Base-by-base conservation (phyloP, 2,888 invertebrate genomes). In the Drosophila paramelanica region DNA sequence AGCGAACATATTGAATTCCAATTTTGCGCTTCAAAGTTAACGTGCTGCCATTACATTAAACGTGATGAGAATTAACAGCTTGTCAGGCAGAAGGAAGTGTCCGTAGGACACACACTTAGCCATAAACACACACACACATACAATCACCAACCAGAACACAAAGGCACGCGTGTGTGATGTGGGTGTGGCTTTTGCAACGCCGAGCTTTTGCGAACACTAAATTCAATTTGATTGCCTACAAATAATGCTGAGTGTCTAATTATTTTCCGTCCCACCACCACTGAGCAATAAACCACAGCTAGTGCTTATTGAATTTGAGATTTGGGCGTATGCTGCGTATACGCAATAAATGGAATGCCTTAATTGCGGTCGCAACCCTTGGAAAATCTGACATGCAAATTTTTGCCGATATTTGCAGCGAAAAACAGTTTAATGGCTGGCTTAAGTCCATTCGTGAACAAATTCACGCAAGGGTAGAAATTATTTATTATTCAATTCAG, bases 181-280 rank as follows among this genome's bases (percentile, higher is more conserved):
- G 43, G 85, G 80, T 79, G 79, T 81, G 75, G 69, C 43, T 70
- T 67, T 65, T 79, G 67, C 57, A 74, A 74, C 57, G 82, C 56
- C 69, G 53, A 53, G 55, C 71, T 73, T 70, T 79, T 64, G 69
- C 65, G 67, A 60, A 81, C 75, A 83, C 71, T 84, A 88, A 84
- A 84, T 84, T 84, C 88, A 84, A 88, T 84, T 84, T 88, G 88
- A 84, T 84, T 86, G 89, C 71, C 88, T 62, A 84, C 83, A 84
- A 84, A 84, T 84, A 88, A 88, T 76, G 89, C 87, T 73, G 83
- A 88, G 81, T 79, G 88, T 88, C 87, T 84, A 84, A 84, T 88
- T 84, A 83, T 83, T 88, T 83, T 88, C 67, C 70, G 69, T 61
- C 59, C 50, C 53, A 13, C 46, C 51, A 47, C 10, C 33, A 23